Conservation (phyloP, 2,797 vertebrate species). For the Hephaestus fuliginosus region DNA sequence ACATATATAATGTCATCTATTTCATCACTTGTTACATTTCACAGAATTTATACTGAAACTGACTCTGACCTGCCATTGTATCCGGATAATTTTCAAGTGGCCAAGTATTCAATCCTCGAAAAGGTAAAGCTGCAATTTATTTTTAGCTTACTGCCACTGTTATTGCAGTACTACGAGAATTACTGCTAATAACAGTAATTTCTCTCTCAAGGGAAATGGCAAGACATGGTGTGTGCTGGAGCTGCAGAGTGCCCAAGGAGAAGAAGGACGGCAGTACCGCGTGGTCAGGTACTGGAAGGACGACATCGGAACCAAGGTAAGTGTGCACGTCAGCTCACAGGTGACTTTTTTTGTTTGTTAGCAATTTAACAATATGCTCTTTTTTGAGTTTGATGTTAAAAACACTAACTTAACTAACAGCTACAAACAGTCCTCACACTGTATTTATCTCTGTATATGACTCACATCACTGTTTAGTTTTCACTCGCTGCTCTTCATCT, state of each 20-base stretch:
- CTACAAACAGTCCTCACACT: background rate
- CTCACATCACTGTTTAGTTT: background rate
- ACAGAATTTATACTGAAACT: slow-evolving; percentile 77
- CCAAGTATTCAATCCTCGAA: slow-evolving; percentile 87
- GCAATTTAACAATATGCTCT: background rate
- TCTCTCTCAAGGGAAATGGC: slow-evolving; percentile 48
- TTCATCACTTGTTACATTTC: slow-evolving; percentile 23
- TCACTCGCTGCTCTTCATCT: background rate
- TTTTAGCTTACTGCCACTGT: background rate
- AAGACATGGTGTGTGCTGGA: slow-evolving; percentile 82
- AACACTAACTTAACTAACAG: background rate
- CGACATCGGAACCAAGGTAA: slow-evolving; percentile 57
- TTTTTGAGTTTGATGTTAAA: background rate
- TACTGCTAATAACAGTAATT: background rate
- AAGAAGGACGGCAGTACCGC: slow-evolving; percentile 71
- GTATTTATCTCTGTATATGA: too few relatives aligned
- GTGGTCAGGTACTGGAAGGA: slow-evolving; percentile 73
- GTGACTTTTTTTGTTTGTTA: background rate
- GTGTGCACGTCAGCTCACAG: background rate
- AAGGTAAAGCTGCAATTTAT: slow-evolving; percentile 77
- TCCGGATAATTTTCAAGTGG: slow-evolving; percentile 87
- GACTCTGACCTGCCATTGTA: slow-evolving; percentile 72
- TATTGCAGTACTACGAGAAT: fast-evolving
- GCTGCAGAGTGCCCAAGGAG: slow-evolving; percentile 82
- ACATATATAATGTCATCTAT: background rate